Conservation (phyloP, 2,797 vertebrate genomes). For the Choloepus didactylus region DNA sequence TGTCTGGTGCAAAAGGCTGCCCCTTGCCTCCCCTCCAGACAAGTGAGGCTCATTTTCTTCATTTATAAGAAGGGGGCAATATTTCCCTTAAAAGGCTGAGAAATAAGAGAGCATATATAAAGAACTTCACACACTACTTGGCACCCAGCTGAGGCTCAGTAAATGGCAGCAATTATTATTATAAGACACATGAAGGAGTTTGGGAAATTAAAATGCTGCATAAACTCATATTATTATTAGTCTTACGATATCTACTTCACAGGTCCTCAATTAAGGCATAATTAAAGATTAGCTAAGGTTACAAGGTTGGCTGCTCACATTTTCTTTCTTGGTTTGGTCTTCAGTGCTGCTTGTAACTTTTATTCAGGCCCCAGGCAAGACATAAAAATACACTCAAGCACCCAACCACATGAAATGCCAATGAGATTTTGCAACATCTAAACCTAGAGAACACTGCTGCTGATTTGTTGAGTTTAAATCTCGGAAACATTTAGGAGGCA, state of each 20-base stretch:
- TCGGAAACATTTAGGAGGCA: neutral
- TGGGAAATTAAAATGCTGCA: conserved; percentile 70
- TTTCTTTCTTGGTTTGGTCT: conserved; percentile 72
- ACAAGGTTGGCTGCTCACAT: conserved; percentile 72
- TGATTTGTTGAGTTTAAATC: conserved; percentile 34
- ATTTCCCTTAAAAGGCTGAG: neutral
- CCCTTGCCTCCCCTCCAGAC: neutral
- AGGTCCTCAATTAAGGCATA: conserved; percentile 75
- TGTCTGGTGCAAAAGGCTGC: neutral
- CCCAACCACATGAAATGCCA: conserved; percentile 60
- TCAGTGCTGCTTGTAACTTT: conserved; percentile 70
- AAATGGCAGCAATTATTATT: conserved; percentile 66
- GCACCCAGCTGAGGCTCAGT: neutral
- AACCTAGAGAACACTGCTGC: conserved; percentile 46
- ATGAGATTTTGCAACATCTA: conserved; percentile 63
- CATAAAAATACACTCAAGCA: conserved; percentile 75
- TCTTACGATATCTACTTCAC: conserved; percentile 63
- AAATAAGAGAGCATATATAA: neutral
- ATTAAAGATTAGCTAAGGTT: conserved; percentile 81
- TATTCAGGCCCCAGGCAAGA: conserved; percentile 75
- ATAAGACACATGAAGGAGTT: conserved; percentile 51
- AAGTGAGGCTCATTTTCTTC: neutral
- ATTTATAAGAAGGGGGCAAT: neutral
- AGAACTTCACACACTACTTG: neutral
- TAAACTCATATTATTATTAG: conserved; percentile 68